Conservation (phyloP, 2,888 invertebrate genomes). For the Lasioglossum villosulum region DNA sequence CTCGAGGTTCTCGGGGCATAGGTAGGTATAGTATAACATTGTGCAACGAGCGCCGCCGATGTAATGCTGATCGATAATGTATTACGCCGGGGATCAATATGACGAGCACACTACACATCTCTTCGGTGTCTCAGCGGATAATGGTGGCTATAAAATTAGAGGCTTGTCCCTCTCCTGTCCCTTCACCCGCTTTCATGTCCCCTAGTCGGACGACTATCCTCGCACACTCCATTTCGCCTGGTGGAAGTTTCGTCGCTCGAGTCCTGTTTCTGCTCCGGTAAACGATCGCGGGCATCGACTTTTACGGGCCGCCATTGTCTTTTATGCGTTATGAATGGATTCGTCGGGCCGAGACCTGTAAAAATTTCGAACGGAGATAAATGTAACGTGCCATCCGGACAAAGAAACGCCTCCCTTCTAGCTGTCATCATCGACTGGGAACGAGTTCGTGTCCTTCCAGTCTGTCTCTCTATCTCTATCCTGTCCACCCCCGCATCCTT, state of each 20-base stretch:
- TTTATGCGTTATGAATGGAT: slow-evolving; percentile 64
- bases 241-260: slow-evolving; percentile 35
- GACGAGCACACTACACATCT: slow-evolving; percentile 47
- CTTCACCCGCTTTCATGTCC: background rate
- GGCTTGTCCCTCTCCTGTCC: slow-evolving; percentile 3
- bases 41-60: slow-evolving; percentile 23
- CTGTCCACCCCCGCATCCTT: background rate
- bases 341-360: slow-evolving; percentile 40
- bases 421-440: slow-evolving; percentile 20
- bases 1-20: background rate
- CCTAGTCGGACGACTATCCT: slow-evolving; percentile 1
- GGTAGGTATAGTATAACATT: slow-evolving; percentile 6
- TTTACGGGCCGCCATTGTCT: slow-evolving; percentile 63
- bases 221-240: slow-evolving; percentile 58
- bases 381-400: slow-evolving; percentile 39
- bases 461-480: background rate
- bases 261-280: slow-evolving; percentile 54
- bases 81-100: slow-evolving; percentile 62
- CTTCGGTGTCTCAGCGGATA: slow-evolving; percentile 53
- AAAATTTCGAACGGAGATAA: slow-evolving; percentile 54
- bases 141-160: slow-evolving; percentile 70
- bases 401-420: slow-evolving; percentile 29
- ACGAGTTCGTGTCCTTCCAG: background rate
- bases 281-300: slow-evolving; percentile 60
- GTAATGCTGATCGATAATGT: slow-evolving; percentile 58